Percentiles rank a stretch among this genome's conserved stretches.
phyloP scores from a whole-genome alignment of 2,888 invertebrate species.

The Lithophane ornitopus region DNA sequence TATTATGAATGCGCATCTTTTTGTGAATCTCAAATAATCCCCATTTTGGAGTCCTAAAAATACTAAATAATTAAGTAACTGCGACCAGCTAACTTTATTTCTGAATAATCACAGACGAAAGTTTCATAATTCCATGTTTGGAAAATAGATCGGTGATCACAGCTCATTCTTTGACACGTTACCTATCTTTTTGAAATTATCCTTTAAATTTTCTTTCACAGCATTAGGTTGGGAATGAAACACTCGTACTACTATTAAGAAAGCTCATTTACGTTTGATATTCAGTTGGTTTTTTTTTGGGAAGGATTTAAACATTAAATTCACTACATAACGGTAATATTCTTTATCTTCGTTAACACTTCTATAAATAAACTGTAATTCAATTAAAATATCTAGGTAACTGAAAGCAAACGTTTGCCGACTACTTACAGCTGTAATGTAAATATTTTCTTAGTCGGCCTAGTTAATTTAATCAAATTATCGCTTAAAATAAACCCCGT shows the following conservation, averaged over 20 bases:
- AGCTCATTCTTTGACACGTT: background rate
- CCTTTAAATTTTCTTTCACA: background rate
- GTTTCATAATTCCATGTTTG: background rate
- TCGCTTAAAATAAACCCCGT: background rate
- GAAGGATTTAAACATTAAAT: background rate
- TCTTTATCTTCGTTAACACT: background rate
- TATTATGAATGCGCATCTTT: no score
- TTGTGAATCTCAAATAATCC: no score
- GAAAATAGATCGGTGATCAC: background rate
- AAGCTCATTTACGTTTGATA: background rate
- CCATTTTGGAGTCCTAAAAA: no score
- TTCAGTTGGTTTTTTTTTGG: background rate
- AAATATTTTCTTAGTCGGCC: slow-evolving; percentile 15
- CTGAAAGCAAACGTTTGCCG: background rate
- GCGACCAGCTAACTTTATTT: background rate
- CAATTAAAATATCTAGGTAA: background rate
- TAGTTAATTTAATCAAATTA: slow-evolving; percentile 30
- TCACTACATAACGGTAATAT: background rate
- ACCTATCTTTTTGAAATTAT: background rate
- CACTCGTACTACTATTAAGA: no score
- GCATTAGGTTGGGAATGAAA: no score
- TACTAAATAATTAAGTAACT: no score
- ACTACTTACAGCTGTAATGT: background rate
- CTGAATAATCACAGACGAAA: background rate
- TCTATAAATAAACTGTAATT: background rate